Evolutionary conservation across 2,888 invertebrate species (phyloP).

Genomic region (Hypomecis atomaria): DNA sequence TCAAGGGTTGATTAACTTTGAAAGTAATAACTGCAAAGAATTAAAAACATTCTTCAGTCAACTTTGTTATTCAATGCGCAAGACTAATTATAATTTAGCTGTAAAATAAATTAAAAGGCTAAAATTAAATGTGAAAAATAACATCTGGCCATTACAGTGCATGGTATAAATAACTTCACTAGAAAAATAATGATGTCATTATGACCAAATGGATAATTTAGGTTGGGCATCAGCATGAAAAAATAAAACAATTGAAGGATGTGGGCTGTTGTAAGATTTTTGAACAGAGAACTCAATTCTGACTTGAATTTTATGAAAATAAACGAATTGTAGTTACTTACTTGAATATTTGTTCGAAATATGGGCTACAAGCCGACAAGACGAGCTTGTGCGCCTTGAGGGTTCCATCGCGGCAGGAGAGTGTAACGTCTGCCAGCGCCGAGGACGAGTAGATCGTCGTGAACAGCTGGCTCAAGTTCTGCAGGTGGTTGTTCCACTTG

Average conservation of each 20-base stretch:
- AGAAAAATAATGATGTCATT: constrained; percentile 76
- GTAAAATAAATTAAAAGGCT: constrained; percentile 37
- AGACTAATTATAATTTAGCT: constrained; percentile 23
- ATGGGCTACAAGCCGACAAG: constrained; percentile 90
- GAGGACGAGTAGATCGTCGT: constrained; percentile 88
- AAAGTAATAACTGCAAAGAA: background rate
- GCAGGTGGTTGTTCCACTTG: constrained; percentile 90
- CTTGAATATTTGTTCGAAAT: constrained; percentile 90
- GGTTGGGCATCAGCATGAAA: constrained; percentile 35
- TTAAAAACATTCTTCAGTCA: background rate
- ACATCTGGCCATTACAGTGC: constrained; percentile 60
- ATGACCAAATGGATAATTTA: constrained; percentile 65
- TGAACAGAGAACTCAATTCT: constrained; percentile 41
- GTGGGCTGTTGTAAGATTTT: constrained; percentile 24
- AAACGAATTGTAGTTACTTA: constrained; percentile 51
- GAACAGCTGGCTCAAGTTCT: constrained; percentile 88
- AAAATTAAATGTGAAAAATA: constrained; percentile 50
- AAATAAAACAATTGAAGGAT: constrained; percentile 38
- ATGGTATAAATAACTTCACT: constrained; percentile 68
- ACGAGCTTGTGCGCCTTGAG: constrained; percentile 89
- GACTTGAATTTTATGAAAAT: constrained; percentile 2
- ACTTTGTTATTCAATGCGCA: background rate
- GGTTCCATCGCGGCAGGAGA: constrained; percentile 89
- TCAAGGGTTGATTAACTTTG: background rate
- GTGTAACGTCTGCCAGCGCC: constrained; percentile 88